Percentiles rank a stretch among this genome's conserved stretches.
Evolutionary conservation across 2,113 vertebrate genomes (phyloP).

Genomic region (Apodemus speciosus): DNA sequence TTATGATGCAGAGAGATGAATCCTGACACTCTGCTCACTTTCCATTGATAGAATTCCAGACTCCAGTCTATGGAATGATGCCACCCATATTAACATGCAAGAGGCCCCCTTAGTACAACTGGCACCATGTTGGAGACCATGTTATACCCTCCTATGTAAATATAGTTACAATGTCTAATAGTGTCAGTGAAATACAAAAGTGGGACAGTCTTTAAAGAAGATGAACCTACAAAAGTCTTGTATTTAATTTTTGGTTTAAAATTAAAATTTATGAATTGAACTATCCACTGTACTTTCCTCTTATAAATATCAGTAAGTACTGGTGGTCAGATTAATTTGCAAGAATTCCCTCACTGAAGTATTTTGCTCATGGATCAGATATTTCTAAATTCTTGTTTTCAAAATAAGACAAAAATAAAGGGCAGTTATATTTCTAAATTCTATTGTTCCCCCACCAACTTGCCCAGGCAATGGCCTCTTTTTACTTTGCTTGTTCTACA

Average conservation of each 20-base stretch:
- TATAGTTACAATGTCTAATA: neutral
- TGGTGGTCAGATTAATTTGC: neutral
- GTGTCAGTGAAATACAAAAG: neutral
- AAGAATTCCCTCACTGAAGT: neutral
- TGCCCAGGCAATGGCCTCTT: neutral
- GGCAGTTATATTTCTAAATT: neutral
- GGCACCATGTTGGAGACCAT: neutral
- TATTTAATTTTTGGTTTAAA: neutral
- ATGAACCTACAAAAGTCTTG: neutral
- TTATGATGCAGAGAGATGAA: neutral
- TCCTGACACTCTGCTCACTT: neutral
- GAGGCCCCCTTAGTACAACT: neutral
- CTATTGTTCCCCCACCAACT: neutral
- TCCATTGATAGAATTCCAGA: neutral
- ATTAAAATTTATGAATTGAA: neutral
- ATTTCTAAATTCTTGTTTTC: constrained; percentile 27
- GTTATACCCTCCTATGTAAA: neutral
- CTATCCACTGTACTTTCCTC: neutral
- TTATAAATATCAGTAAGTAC: neutral
- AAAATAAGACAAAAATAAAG: constrained; percentile 26
- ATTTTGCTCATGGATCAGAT: constrained; percentile 47
- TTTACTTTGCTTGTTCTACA: neutral
- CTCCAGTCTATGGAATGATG: neutral
- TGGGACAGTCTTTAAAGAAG: neutral
- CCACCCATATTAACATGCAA: neutral